Base-by-base conservation (phyloP, 2,888 invertebrate species). In the Selenia dentaria region DNA sequence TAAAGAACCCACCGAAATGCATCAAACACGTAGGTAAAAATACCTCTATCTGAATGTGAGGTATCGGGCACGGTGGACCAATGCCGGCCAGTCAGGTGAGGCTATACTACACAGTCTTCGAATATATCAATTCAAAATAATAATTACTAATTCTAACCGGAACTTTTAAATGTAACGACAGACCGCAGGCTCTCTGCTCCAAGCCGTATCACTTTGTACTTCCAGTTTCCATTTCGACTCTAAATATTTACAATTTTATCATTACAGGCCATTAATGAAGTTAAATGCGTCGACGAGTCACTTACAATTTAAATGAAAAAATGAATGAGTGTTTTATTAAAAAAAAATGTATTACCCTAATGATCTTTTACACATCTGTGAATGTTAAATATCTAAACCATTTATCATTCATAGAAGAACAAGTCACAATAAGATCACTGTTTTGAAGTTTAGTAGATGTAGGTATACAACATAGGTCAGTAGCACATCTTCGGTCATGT, bases 231-330 rank as follows among this genome's bases (percentile, higher is more conserved):
- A 49, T 43, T 53, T 64, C 57, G 59, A 68, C 69, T 69, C 59
- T 72, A 67, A 67, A 72, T 77, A 79, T 81, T 74, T 78, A 80
- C 80, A 82, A 64, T 41, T 32, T 36, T 64, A 65, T 62, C 53
- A 57, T 73, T 64, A 67, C 82, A 86, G 85, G 83, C 84, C 82
- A 65, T 82, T 69, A 79, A 74, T 69, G 58, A n/a, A 76, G 79
- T 84, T 86, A 86, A 87, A 87, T 86, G 87, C 85, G 63, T 54
- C 50, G 58, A 62, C 59, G 60, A 52, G 51, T 52, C 51, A 53
- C 56, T 55, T 58, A 58, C 36, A 57, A 49, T 51, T 59, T 61
- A 46, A 32, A 54, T 43, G 50, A 48, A 36, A 53, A 40, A 24
- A 56, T 41, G 36, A 49, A 52, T 45, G 18, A 61, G 26, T 27